Base-by-base conservation (phyloP, 2,888 invertebrate genomes). In the Phengaris alcon region DNA sequence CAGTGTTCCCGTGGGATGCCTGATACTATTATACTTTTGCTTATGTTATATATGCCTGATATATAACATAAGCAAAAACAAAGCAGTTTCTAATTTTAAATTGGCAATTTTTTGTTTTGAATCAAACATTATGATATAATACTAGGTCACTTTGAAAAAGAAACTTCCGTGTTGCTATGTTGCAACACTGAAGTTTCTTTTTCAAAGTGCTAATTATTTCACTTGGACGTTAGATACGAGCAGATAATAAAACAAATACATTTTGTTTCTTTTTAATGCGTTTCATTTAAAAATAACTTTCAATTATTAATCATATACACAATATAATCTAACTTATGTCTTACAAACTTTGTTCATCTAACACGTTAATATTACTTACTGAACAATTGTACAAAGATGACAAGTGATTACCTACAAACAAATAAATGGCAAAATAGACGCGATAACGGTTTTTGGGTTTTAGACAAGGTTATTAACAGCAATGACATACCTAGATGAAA, bases 211-310 rank as follows among this genome's bases (percentile, higher is more conserved):
- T 59, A 59, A 59, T 5, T 59, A 35, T 5, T 59, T 59, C 22
- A 22, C 10, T 48, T 48, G 48, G 48, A 5, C 10, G 22, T 59
- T 4, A 35, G 64, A 13, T 64, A 6, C 13, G 10, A 59, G 15
- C 15, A 35, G 44, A 22, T 8, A 75, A 77, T 78, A 76, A 75
- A 76, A 75, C 76, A 57, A 75, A 57, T 12, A 10, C 35, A n/a
- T n/a, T 73, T 44, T 46, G 13, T 68, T 73, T 68, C 76, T 10
- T 81, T 88, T 86, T 88, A 88, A 84, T 90, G 88, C 83, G 90
- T 86, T 82, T 79, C 82, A 86, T 87, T 88, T 86, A 85, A 89
- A 87, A 88, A 88, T 89, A 88, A 86, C 88, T 86, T 87, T 88
- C 70, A 77, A 77, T 77, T 79, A 79, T 79, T 79, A 79, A 78